Evolutionary conservation across 2,888 invertebrate species (phyloP), one percentile per base, ranked within the genome.

Genomic region (Sesia bembeciformis): DNA sequence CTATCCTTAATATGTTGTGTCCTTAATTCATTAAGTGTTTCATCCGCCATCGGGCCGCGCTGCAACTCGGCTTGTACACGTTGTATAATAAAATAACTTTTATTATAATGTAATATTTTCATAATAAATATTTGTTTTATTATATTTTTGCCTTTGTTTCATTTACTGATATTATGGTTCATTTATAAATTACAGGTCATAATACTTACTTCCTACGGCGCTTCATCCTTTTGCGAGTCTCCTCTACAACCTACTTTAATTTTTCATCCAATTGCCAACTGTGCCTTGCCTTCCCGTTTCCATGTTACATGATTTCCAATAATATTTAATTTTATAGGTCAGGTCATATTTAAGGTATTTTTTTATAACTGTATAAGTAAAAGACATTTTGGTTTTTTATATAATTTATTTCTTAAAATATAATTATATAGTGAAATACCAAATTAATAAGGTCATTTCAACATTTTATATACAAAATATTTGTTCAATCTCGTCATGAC

Each of bases 401-500:
- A 74, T 68, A 70, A 74, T 84, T 84, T 83, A 81, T 82, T 81
- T 70, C 66, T 76, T 75, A 78, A 74, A 76, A 76, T 76, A 78
- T 78, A 65, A 75, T 81, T 76, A 79, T 72, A 80, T 74, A 77
- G 77, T 77, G 72, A 73, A 74, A 68, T 72, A 76, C 66, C 69
- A 69, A 67, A 69, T 80, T 64, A 67, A 73, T 66, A 67, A 72
- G 66, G 62, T 65, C 61, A 65, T 73, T 78, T 74, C 63, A 76
- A 76, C 70, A 71, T 81, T 83, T 84, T 88, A 88, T 88, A 72
- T 88, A 88, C 87, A 88, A 82, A 84, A 84, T 79, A 84, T 62
- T 80, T 68, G 65, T 67, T 63, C 76, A 77, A 79, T 84, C 78
- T 81, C 71, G 75, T 81, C 72, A 74, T 88, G 88, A 87, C 88